These are phyloP conservation scores for Orientallactaga bullata DNA, from an alignment of 2,113 vertebrate genomes.

Conservation along the genomic window DNA sequence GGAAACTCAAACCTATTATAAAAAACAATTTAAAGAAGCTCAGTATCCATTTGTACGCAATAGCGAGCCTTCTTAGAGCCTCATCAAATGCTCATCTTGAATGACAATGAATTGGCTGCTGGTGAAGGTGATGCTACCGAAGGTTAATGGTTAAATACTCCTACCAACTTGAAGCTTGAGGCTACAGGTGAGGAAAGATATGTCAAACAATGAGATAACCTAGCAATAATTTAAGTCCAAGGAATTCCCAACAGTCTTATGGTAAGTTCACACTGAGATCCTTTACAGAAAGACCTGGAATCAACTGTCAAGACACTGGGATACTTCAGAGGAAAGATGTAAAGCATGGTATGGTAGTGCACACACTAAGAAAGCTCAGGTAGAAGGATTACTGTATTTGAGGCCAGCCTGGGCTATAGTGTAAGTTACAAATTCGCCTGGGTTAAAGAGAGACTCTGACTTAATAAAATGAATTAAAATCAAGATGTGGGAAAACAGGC, in stretches of 20 bases:
- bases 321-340: no score
- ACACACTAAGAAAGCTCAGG: no score
- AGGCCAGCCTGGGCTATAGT: no score
- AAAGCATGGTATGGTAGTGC: no score
- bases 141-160: not conserved
- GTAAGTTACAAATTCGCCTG: no score
- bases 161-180: not conserved
- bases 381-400: no score
- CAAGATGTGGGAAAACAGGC: no score
- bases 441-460: no score
- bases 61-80: not conserved
- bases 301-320: not conserved
- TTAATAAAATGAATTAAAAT: no score
- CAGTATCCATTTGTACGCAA: not conserved
- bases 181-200: not conserved
- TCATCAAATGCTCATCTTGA: not conserved
- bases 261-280: not conserved
- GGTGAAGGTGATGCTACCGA: not conserved
- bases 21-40: conserved; percentile 52
- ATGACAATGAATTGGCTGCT: not conserved
- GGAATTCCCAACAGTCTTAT: not conserved
- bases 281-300: not conserved
- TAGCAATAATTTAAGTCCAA: not conserved
- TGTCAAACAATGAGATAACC: not conserved
- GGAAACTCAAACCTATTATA: conserved; percentile 97